Evolutionary conservation across 92 coral and sea anemone genomes (phyloP), one percentile per base, ranked within the genome.

Genomic region (Porites rus): DNA sequence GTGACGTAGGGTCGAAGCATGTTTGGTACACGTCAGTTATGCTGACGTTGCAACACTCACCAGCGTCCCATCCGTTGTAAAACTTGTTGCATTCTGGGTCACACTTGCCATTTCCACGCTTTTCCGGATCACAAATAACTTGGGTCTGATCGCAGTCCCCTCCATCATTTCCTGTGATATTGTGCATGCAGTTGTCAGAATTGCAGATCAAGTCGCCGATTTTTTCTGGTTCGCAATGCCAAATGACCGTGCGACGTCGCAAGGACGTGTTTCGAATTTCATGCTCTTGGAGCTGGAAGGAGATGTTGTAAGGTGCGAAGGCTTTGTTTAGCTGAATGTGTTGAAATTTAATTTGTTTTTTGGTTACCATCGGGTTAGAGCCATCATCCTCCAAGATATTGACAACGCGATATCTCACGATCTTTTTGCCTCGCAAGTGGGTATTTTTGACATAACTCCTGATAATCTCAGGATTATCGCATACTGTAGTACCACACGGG

Each of bases 401-500:
- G 10, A 97, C 87, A 56, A 97, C 83, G 0, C 99, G 98, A 68
- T 93, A 88, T 52, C 95, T 80, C 66, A 97, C 77, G 24, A 75
- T 73, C 81, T 95, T 97, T 60, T 69, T 81, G 5, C 86, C 89
- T 20, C 98, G 93, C 51, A 92, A 84, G 51, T 80, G 89, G 8
- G 88, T 92, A 78, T 97, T 91, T 51, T 86, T 91, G 51, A 95
- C 91, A 75, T 97, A 97, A 82, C 99, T 97, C 31, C 93, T 92
- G 28, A 93, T 88, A 7, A 97, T 95, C 89, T 97, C 99, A 0
- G 98, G 98, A 86, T 97, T 97, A 78, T 97, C 99, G 58, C 99
- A 97, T 18, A 97, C 98, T 1, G 99, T 97, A 14, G 58, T 86
- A 1, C 99, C 99, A 76, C 99, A 97, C 31, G 98, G 99, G 5